phyloP scores from a whole-genome alignment of 2,888 invertebrate species.

The Helicoverpa assulta region DNA sequence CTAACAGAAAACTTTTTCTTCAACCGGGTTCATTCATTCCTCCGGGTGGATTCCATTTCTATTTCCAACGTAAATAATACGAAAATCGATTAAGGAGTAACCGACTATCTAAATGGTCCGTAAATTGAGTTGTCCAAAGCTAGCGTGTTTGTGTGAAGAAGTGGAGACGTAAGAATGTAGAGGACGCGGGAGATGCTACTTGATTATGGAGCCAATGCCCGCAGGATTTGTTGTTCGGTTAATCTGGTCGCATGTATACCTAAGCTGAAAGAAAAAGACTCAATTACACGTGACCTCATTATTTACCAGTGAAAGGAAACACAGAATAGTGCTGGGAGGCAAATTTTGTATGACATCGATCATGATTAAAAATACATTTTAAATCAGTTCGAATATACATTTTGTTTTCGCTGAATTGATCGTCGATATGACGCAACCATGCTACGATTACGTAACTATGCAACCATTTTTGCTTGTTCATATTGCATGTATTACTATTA shows the following conservation, averaged over 20 bases:
- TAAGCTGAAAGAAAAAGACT: slow-evolving; percentile 14
- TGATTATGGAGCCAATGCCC: slow-evolving; percentile 32
- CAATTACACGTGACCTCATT: slow-evolving; percentile 36
- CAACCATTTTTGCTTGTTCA: slow-evolving; percentile 53
- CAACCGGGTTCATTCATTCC: slow-evolving; percentile 36
- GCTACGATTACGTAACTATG: slow-evolving; percentile 70
- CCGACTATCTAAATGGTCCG: slow-evolving; percentile 40
- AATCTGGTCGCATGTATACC: slow-evolving; percentile 16
- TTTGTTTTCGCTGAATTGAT: slow-evolving; percentile 73
- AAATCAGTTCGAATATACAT: slow-evolving; percentile 63
- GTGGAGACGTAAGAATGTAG: slow-evolving; percentile 22
- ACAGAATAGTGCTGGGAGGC: slow-evolving; percentile 33
- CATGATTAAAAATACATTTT: slow-evolving; percentile 48
- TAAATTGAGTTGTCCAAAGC: slow-evolving; percentile 35
- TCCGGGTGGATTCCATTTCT: slow-evolving; percentile 38
- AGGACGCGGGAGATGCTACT: slow-evolving; percentile 26
- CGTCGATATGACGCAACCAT: slow-evolving; percentile 72
- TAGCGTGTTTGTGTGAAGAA: slow-evolving; percentile 21
- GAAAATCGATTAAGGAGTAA: slow-evolving; percentile 47
- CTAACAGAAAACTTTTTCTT: slow-evolving; percentile 34
- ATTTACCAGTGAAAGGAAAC: slow-evolving; percentile 49
- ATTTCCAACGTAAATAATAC: slow-evolving; percentile 38
- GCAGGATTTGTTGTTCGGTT: slow-evolving; percentile 24
- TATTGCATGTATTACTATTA: not conserved
- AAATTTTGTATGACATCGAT: slow-evolving; percentile 37